Base-by-base conservation (phyloP, 2,797 vertebrate species). In the Crypturellus tataupa region DNA sequence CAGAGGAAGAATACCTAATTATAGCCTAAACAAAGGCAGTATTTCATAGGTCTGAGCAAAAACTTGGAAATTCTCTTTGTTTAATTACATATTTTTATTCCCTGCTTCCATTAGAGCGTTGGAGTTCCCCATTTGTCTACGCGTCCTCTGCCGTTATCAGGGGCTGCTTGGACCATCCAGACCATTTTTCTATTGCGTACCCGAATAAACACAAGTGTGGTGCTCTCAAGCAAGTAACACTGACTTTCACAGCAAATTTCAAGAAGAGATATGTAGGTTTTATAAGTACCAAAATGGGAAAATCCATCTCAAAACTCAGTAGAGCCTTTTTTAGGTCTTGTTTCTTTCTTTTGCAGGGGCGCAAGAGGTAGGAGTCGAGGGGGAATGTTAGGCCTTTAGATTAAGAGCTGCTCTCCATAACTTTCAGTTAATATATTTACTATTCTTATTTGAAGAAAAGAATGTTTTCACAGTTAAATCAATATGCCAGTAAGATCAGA, bases 401-500 rank as follows among this genome's bases (percentile, higher is more conserved):
- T 94, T 29, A 91, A 90, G 86, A 75, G 10, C 27, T 94, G 49
- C 79, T 51, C 88, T 93, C 91, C 85, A 58, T 33, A 94, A 79
- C 53, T 87, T 86, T 89, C 60, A 65, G 77, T 96, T 96, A 87
- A 68, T 86, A 73, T 71, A 86, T 88, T 91, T 87, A 73, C 20
- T 95, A 58, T 91, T 93, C 85, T 90, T 72, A 90, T 87, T 89
- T 90, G 91, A 94, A 96, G 78, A 91, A 95, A 86, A 21, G 69
- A 71, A 85, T 87, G 91, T 72, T 97, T 95, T 92, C 93, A 93
- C 60, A 90, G 86, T 90, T 90, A 94, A 95, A 96, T 94, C 96
- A 94, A 96, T 96, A 94, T 68, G 44, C 85, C 78, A 80, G 89
- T 53, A 90, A 96, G 69, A 97, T 88, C 90, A 94, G 93, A 95